Conservation (phyloP, 2,888 invertebrate genomes). For the Metellina segmentata region DNA sequence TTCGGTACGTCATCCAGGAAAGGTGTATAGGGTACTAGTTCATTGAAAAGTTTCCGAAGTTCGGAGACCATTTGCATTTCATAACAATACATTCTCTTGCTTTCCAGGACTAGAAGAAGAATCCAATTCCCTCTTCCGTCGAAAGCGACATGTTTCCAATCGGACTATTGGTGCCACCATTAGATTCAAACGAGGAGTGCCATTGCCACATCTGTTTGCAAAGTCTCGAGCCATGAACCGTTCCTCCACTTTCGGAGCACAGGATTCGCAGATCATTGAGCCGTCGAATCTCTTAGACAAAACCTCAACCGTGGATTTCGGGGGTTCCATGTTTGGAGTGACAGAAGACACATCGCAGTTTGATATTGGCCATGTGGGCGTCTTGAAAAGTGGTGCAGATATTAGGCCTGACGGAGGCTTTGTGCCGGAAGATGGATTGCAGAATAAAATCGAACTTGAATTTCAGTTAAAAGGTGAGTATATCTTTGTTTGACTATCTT, state of each 20-base stretch:
- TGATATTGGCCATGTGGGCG: not conserved
- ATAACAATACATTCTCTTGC: not conserved
- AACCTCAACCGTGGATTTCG: not conserved
- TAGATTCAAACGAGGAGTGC: constrained; percentile 29
- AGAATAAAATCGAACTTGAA: constrained; percentile 74
- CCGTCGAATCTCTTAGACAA: constrained; percentile 38
- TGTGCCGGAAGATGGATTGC: constrained; percentile 14
- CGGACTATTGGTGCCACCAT: not conserved
- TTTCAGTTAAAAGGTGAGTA: constrained; percentile 65
- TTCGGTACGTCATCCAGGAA: no score
- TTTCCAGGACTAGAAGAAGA: constrained; percentile 78
- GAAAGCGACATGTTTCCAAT: constrained; percentile 27
- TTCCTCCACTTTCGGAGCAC: constrained; percentile 26
- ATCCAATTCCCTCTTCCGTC: constrained; percentile 76
- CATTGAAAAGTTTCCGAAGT: no score
- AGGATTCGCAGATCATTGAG: constrained; percentile 41
- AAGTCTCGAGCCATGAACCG: constrained; percentile 71
- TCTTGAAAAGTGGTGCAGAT: constrained; percentile 10
- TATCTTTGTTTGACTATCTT: not conserved
- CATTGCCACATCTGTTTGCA: constrained; percentile 52
- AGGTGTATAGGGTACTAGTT: no score
- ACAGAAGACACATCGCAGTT: constrained; percentile 17
- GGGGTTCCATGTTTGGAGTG: not conserved
- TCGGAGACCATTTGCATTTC: no score
- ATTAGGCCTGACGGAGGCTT: not conserved